Percentiles rank a stretch among this genome's conserved stretches.
Evolutionary conservation across 2,888 invertebrate species (phyloP).

Genomic region (Brachyptera risi): DNA sequence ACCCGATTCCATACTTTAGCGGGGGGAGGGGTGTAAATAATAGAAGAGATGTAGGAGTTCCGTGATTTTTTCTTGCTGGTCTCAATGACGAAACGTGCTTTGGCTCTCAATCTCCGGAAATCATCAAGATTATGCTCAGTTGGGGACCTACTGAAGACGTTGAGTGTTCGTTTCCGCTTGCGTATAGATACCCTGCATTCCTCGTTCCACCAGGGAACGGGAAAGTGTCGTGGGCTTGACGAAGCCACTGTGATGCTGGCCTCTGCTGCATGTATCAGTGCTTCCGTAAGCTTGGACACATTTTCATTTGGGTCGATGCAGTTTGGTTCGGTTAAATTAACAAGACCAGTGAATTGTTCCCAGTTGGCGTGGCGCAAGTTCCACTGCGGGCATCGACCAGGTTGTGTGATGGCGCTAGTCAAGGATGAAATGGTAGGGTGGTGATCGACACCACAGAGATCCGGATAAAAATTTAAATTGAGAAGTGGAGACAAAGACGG

Average conservation of each 20-base stretch:
- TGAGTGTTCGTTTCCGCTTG: neutral
- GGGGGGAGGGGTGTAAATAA: neutral
- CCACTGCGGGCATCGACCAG: neutral
- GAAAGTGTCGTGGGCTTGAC: neutral
- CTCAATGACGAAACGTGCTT: neutral
- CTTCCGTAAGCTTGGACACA: neutral
- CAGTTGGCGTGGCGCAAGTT: neutral
- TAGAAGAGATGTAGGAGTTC: slow-evolving; percentile 4
- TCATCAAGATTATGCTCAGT: neutral
- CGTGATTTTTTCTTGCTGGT: neutral
- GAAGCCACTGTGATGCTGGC: neutral
- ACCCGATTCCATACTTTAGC: slow-evolving; percentile 3
- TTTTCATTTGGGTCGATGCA: neutral
- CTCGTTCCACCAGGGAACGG: slow-evolving; percentile 13
- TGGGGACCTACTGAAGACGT: neutral
- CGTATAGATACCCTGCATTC: slow-evolving; percentile 1
- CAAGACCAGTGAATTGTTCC: neutral
- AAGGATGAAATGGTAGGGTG: neutral
- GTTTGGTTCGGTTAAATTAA: neutral
- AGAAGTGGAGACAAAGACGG: neutral
- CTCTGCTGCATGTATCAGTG: neutral
- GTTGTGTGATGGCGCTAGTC: neutral
- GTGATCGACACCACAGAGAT: slow-evolving; percentile 6
- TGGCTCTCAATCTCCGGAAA: neutral
- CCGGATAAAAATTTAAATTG: neutral